These are phyloP conservation scores for Parnassius mnemosyne DNA, from an alignment of 2,888 invertebrate species.

Conservation along the genomic window DNA sequence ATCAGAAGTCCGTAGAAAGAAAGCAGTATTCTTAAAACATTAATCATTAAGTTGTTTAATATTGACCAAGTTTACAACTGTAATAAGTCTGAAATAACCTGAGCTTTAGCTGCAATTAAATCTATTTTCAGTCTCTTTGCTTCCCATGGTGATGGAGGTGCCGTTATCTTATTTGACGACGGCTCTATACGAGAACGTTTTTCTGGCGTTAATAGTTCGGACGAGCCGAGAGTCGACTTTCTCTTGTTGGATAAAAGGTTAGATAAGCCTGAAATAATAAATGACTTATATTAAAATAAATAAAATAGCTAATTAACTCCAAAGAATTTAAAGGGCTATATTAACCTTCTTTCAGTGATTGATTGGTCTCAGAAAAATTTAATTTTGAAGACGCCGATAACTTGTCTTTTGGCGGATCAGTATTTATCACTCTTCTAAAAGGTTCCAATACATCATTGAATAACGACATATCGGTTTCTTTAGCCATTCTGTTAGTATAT, in stretches of 20 bases:
- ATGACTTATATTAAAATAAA: neutral
- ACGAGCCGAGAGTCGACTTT: slow-evolving; percentile 55
- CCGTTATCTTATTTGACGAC: slow-evolving; percentile 41
- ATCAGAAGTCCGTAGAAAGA: too few relatives aligned
- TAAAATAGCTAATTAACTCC: neutral
- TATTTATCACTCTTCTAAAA: slow-evolving; percentile 71
- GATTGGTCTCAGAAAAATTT: slow-evolving; percentile 73
- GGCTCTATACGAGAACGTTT: slow-evolving; percentile 65
- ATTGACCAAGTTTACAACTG: neutral
- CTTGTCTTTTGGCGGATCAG: slow-evolving; percentile 72
- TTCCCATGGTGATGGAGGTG: slow-evolving; percentile 83
- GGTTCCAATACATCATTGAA: slow-evolving; percentile 72
- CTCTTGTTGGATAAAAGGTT: slow-evolving; percentile 63
- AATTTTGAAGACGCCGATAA: slow-evolving; percentile 65
- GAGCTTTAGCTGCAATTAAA: slow-evolving; percentile 81
- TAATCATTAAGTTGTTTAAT: neutral
- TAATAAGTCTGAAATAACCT: slow-evolving; percentile 49
- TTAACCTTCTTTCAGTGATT: slow-evolving; percentile 68
- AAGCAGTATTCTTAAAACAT: too few relatives aligned
- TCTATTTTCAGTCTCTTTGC: slow-evolving; percentile 83
- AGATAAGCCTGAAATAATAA: slow-evolving; percentile 48
- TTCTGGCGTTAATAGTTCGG: slow-evolving; percentile 54
- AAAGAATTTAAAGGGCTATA: neutral
- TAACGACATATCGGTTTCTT: slow-evolving; percentile 71
- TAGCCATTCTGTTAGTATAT: slow-evolving; percentile 52